phyloP scores from a whole-genome alignment of 2,113 vertebrate species.

The Sardina pilchardus region DNA sequence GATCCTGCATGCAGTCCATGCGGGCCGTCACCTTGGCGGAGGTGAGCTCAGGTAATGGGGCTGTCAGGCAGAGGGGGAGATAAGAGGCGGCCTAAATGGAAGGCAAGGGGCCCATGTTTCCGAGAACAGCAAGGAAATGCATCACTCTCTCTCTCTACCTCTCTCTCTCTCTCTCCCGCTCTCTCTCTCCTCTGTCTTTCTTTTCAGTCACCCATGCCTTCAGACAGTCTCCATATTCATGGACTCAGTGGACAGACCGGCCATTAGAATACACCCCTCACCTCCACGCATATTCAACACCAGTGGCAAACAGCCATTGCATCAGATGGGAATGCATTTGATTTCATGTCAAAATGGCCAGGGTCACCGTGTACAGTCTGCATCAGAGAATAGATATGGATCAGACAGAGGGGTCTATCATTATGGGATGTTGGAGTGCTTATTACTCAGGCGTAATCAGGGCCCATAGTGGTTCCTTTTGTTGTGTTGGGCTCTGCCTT shows the following conservation, averaged over 20 bases:
- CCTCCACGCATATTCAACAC: neutral
- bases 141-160: neutral
- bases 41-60: slow-evolving; percentile 27
- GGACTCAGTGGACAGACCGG: neutral
- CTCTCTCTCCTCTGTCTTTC: neutral
- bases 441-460: neutral
- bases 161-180: neutral
- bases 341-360: neutral
- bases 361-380: neutral
- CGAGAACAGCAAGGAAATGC: neutral
- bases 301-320: neutral
- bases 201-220: neutral
- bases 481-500: neutral
- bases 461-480: neutral
- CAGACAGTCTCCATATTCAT: neutral
- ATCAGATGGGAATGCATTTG: neutral
- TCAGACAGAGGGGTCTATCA: neutral
- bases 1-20: slow-evolving; percentile 21
- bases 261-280: neutral
- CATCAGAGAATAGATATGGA: neutral
- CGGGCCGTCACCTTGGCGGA: slow-evolving; percentile 19
- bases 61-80: slow-evolving; percentile 30
- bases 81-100: slow-evolving; percentile 33
- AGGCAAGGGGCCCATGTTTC: neutral
- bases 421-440: neutral